These are phyloP conservation scores for Tipula helvola DNA, from an alignment of 2,888 invertebrate species.

Conservation along the genomic window DNA sequence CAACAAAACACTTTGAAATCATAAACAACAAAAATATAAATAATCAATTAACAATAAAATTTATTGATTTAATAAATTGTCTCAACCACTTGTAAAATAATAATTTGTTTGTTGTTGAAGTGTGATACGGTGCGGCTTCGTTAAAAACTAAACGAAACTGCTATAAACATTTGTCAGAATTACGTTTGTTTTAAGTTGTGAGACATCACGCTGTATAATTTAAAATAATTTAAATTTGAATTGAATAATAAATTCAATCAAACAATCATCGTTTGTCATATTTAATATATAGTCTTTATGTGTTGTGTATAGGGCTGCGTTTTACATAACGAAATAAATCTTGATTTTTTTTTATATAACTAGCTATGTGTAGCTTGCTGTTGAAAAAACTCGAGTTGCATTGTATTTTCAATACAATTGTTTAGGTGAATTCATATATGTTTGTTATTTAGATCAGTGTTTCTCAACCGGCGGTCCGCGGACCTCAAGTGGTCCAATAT, in stretches of 20 bases:
- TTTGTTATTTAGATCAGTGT: too few species aligned
- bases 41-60: background rate
- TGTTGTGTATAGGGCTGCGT: background rate
- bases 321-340: background rate
- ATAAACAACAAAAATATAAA: background rate
- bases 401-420: background rate
- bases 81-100: background rate
- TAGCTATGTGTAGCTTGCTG: too few species aligned
- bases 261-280: background rate
- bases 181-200: background rate
- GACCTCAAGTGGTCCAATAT: too few species aligned
- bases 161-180: background rate
- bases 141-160: background rate
- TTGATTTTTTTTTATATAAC: too few species aligned
- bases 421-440: background rate
- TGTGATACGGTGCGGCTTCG: background rate
- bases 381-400: background rate
- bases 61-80: background rate
- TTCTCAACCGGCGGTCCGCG: too few species aligned
- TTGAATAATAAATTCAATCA: background rate
- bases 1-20: background rate
- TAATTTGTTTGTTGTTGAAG: too few species aligned
- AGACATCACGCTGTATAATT: background rate
- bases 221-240: background rate
- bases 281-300: background rate